Conservation (phyloP, 2,888 invertebrate species). For the Perithous albicinctus region DNA sequence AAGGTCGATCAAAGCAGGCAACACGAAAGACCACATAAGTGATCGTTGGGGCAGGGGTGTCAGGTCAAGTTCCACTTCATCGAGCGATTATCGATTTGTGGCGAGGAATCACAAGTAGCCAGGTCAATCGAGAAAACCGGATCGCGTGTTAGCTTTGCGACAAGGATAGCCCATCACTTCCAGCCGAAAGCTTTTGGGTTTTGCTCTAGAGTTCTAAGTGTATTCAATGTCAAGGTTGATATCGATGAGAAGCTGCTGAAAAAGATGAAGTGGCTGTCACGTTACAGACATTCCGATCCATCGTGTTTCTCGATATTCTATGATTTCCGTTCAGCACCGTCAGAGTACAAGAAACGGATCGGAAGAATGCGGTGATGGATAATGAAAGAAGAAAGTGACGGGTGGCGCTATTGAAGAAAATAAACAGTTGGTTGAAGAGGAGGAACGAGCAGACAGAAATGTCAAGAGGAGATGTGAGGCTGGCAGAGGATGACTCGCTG, state of each 20-base stretch:
- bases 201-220: not conserved
- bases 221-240: conserved; percentile 17
- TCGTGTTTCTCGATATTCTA: too few species aligned
- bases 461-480: not conserved
- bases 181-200: conserved; percentile 3
- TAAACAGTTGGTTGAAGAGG: not conserved
- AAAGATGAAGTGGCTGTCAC: conserved; percentile 11
- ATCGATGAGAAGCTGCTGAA: conserved; percentile 2
- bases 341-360: not conserved
- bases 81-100: conserved; percentile 40
- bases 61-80: conserved; percentile 13
- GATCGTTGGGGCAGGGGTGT: not conserved
- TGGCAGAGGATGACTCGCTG: not conserved
- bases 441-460: conserved; percentile 1
- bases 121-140: not conserved
- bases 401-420: not conserved
- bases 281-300: not conserved
- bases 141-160: conserved; percentile 13
- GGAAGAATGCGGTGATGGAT: conserved; percentile 2
- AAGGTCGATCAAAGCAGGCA: conserved; percentile 22
- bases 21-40: not conserved
- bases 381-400: conserved; percentile 2
- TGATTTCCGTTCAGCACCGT: not conserved
- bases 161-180: conserved; percentile 20
- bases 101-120: conserved; percentile 25